A percentile compares a stretch with the other conserved stretches of the same genome.
phyloP scores from a whole-genome alignment of 2,113 vertebrate genomes.

The Pantherophis guttatus region DNA sequence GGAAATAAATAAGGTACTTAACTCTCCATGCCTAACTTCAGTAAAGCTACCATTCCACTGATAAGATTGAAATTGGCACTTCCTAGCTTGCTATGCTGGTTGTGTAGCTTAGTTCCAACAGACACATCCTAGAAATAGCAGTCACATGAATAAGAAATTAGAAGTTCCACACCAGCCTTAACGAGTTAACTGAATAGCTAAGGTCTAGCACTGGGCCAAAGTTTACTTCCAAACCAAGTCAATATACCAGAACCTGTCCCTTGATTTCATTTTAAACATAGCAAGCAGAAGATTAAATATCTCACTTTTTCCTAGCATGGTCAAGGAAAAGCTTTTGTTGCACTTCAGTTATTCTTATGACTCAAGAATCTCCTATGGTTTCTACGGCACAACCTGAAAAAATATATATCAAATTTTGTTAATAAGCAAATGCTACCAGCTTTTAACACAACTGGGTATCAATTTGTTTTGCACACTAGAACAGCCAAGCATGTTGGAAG shows the following conservation, averaged over 20 bases:
- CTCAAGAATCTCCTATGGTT: neutral
- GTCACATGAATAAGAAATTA: neutral
- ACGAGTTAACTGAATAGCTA: neutral
- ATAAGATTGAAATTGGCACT: slow-evolving; percentile 18
- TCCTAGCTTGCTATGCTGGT: neutral
- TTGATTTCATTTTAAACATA: neutral
- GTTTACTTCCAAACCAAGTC: neutral
- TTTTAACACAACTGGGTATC: neutral
- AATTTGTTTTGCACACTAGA: neutral
- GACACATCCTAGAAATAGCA: neutral
- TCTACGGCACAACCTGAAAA: neutral
- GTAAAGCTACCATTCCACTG: neutral
- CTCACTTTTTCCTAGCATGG: neutral
- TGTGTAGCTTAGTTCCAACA: neutral
- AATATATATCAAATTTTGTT: neutral
- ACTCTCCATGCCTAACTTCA: neutral
- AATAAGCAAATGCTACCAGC: neutral
- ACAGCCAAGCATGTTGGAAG: neutral
- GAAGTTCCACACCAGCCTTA: neutral
- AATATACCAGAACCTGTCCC: neutral
- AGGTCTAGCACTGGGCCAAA: neutral
- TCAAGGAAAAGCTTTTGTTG: neutral
- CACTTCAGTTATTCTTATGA: neutral
- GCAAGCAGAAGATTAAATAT: neutral
- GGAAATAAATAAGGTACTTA: slow-evolving; percentile 27